These are phyloP conservation scores for Nyctibius grandis DNA, from an alignment of 2,797 vertebrate genomes.

Conservation along the genomic window DNA sequence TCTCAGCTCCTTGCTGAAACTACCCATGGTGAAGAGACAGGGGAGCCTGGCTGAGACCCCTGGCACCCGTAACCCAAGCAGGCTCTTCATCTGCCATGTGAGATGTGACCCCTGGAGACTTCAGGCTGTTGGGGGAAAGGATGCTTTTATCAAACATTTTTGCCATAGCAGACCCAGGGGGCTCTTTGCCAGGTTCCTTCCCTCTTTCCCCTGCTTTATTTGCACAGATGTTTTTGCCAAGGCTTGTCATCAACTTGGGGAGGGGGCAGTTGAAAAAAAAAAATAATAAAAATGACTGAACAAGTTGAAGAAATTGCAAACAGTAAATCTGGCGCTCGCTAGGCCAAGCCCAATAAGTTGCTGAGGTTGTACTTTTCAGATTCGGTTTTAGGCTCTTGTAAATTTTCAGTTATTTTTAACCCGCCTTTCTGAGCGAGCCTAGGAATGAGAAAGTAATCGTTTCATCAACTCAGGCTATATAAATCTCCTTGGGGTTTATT, in stretches of 20 bases:
- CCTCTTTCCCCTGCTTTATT: conserved; percentile 53
- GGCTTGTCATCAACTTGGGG: conserved; percentile 46
- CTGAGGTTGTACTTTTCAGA: conserved; percentile 65
- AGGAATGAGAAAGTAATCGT: conserved; percentile 52
- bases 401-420: conserved; percentile 69
- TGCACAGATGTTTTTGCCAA: conserved; percentile 63
- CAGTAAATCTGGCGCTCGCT: conserved; percentile 33
- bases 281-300: conserved; percentile 25
- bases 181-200: neutral
- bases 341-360: conserved; percentile 12
- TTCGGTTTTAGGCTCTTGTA: conserved; percentile 53
- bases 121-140: neutral
- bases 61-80: neutral
- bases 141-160: conserved; percentile 21
- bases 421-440: conserved; percentile 22
- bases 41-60: fast-evolving
- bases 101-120: neutral
- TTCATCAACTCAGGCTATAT: conserved; percentile 49
- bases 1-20: neutral
- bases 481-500: conserved; percentile 49
- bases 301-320: conserved; percentile 68
- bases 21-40: neutral
- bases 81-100: neutral
- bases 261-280: neutral
- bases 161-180: neutral